Evolutionary conservation across 1,140 invertebrate genomes (phyloP), one percentile per base, ranked within the genome.

Genomic region (Cyclina sinensis): DNA sequence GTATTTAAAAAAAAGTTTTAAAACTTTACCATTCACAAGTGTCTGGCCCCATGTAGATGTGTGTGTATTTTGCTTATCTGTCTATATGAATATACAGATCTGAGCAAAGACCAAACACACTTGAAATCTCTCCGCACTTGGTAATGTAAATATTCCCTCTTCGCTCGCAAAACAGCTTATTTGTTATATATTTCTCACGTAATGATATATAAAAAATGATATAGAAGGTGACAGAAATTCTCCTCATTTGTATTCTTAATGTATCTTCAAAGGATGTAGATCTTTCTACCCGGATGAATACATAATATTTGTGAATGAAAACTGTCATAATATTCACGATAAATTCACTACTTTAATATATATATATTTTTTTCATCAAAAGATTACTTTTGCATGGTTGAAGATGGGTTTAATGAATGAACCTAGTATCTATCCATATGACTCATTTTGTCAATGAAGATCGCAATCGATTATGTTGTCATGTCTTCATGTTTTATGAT

Each of bases 381-480:
- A 21, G 35, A 70, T 37, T 18, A 27, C 65, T 70, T 27, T 57
- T 24, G 74, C 27, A 57, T 48, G 14, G 74, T 51, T 51, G 12
- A 27, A 74, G 24, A 74, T 48, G 24, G 43, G 16, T 30, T 24
- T 35, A 4, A 54, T 78, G 48, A 78, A 78, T 78, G 74, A 78
- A 78, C 1, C 48, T 51, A 35, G 9, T 43, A 76, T 30, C 30
- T 14, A 16, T 1, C 21, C 18, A 51, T 48, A 32, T 78, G 74
- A 78, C 11, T 78, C 74, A 78, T 78, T 78, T 37, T 54, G n/a
- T 78, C 74, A 78, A 78, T 78, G 74, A 70, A 37, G 35, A 16
- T 35, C 14, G 35, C 1, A 1, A 70, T 1, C 27, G 59, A 35
- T 65, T 65, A 27, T 12, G 59, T 65, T 30, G 59, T 65, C 59